Percentiles rank a stretch among this genome's conserved stretches.
phyloP scores from a whole-genome alignment of 2,888 invertebrate genomes.

The Rhagophthalmus giganteus region DNA sequence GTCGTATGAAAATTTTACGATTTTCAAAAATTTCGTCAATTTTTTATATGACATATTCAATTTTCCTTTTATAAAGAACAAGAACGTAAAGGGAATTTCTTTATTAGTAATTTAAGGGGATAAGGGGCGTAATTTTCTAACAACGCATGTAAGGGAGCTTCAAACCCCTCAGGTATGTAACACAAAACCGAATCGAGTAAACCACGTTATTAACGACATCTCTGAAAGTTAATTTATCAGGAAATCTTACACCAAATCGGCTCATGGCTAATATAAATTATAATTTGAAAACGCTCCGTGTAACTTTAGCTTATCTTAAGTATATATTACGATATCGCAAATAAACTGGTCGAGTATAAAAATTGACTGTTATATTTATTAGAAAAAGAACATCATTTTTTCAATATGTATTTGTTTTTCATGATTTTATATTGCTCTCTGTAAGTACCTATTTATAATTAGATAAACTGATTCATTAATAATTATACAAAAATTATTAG shows the following conservation, averaged over 20 bases:
- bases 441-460: too few species aligned
- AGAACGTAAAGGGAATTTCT: not conserved
- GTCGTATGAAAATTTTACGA: constrained; percentile 1
- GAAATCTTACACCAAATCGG: constrained; percentile 37
- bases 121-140: constrained; percentile 20
- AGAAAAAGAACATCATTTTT: too few species aligned
- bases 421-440: too few species aligned
- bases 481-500: too few species aligned
- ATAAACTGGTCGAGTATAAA: too few species aligned
- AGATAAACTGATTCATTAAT: too few species aligned
- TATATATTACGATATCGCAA: constrained; percentile 24
- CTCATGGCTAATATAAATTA: constrained; percentile 36
- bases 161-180: constrained; percentile 38
- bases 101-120: too few species aligned
- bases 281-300: constrained; percentile 35
- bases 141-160: constrained; percentile 15
- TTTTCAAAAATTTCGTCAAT: too few species aligned
- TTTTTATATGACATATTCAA: too few species aligned
- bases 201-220: constrained; percentile 39
- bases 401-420: too few species aligned
- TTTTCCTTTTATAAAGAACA: constrained; percentile 6
- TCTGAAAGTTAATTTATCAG: constrained; percentile 41
- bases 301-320: constrained; percentile 21
- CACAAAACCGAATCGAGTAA: constrained; percentile 35
- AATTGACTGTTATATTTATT: too few species aligned